These are phyloP conservation scores for Pocota personata DNA, from an alignment of 2,888 invertebrate genomes.

Conservation along the genomic window DNA sequence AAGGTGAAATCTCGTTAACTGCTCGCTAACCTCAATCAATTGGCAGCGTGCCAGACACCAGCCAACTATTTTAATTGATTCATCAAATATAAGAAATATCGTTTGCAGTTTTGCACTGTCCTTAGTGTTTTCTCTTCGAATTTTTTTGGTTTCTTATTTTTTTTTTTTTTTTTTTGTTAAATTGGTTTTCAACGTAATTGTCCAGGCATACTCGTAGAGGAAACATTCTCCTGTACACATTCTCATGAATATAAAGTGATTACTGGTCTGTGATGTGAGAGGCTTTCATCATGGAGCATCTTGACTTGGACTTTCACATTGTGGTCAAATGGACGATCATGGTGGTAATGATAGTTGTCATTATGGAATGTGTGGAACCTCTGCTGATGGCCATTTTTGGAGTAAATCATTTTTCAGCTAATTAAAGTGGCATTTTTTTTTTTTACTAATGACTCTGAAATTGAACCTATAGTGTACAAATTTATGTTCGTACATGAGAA, in stretches of 20 bases:
- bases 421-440: conserved; percentile 19
- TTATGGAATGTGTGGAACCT: conserved; percentile 1
- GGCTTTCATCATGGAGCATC: conserved; percentile 50
- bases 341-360: conserved; percentile 1
- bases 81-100: conserved; percentile 44
- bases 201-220: conserved; percentile 3
- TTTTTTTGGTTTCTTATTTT: conserved; percentile 27
- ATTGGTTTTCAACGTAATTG: conserved; percentile 17
- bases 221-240: conserved; percentile 35
- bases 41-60: conserved; percentile 26
- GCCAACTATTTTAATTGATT: conserved; percentile 55
- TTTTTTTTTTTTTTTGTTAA: conserved; percentile 2
- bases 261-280: conserved; percentile 4
- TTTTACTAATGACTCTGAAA: not conserved
- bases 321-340: conserved; percentile 36
- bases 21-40: conserved; percentile 8
- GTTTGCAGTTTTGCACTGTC: conserved; percentile 7
- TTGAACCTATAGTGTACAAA: not conserved
- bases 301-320: conserved; percentile 71
- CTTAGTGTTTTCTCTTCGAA: conserved; percentile 21
- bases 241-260: conserved; percentile 11
- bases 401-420: not conserved
- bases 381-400: conserved; percentile 2
- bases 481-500: not conserved
- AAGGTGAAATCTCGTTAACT: conserved; percentile 40